Evolutionary conservation across 2,113 vertebrate species (phyloP).

Genomic region (Willisornis vidua): DNA sequence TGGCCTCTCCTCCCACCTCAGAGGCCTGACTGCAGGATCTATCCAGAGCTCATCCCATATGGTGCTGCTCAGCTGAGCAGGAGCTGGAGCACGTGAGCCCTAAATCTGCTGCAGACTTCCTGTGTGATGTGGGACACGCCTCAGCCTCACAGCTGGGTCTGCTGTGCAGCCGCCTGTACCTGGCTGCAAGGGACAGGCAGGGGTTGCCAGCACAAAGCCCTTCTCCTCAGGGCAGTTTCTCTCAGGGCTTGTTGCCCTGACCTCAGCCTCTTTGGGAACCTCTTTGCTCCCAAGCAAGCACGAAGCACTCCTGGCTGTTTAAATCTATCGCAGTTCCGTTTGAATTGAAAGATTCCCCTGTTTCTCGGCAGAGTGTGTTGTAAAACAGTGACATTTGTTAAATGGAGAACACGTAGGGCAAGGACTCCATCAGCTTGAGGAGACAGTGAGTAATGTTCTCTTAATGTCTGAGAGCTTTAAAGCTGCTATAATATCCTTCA

Average conservation of each 20-base stretch:
- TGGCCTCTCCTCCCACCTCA: accelerated
- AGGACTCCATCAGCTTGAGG: slow-evolving; percentile 53
- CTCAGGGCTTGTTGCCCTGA: background rate
- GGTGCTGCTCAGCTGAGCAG: background rate
- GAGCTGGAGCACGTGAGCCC: background rate
- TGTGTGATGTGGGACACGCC: background rate
- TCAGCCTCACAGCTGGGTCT: background rate
- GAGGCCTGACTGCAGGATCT: background rate
- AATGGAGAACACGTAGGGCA: slow-evolving; percentile 58
- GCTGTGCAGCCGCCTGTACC: background rate
- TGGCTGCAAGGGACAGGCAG: background rate
- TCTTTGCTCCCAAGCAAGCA: background rate
- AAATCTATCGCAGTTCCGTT: background rate
- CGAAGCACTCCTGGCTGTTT: background rate
- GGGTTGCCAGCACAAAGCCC: background rate
- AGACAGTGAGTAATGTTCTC: slow-evolving; percentile 63
- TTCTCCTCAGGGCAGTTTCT: background rate
- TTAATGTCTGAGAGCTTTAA: slow-evolving; percentile 55
- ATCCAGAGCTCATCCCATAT: background rate
- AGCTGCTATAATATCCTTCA: slow-evolving; percentile 49
- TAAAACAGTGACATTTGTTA: slow-evolving; percentile 68
- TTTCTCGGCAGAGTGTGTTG: background rate
- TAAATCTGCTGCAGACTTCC: background rate
- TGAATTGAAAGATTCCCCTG: slow-evolving; percentile 37
- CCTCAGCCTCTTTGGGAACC: background rate